These are phyloP conservation scores for Sclerurus mexicanus DNA, from an alignment of 2,113 vertebrate genomes.

Conservation along the genomic window DNA sequence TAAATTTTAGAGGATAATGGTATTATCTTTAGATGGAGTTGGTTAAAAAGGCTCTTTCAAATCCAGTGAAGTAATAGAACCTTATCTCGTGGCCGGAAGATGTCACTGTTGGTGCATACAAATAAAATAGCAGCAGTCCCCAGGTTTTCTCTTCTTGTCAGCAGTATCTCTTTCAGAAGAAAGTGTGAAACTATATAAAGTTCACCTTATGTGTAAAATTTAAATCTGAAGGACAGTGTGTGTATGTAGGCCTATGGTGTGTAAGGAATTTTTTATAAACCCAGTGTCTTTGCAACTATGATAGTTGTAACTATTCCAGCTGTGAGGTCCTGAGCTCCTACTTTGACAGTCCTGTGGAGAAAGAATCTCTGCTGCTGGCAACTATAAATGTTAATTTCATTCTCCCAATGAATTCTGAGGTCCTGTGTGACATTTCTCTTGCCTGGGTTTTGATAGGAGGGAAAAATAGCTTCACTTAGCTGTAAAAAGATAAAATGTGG, in stretches of 20 bases:
- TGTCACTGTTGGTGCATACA: neutral
- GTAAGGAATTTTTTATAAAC: neutral
- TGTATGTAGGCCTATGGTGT: neutral
- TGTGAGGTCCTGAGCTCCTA: neutral
- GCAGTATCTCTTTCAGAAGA: neutral
- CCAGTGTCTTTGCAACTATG: fast-evolving
- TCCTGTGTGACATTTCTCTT: neutral
- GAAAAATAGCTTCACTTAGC: neutral
- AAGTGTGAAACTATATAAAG: neutral
- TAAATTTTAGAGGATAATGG: neutral
- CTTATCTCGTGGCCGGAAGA: neutral
- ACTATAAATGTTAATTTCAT: neutral
- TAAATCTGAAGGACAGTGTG: neutral
- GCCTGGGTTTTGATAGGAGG: neutral
- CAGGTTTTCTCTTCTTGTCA: neutral
- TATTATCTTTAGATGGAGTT: neutral
- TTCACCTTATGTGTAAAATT: neutral
- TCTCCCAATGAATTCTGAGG: neutral
- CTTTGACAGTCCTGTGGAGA: neutral
- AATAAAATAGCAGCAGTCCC: neutral
- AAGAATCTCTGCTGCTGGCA: neutral
- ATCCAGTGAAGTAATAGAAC: neutral
- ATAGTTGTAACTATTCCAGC: neutral
- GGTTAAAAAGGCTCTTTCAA: neutral
- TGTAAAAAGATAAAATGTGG: neutral